Evolutionary conservation across 92 coral and sea anemone species (phyloP), one percentile per base, ranked within the genome.

Genomic region (Metridium senile): DNA sequence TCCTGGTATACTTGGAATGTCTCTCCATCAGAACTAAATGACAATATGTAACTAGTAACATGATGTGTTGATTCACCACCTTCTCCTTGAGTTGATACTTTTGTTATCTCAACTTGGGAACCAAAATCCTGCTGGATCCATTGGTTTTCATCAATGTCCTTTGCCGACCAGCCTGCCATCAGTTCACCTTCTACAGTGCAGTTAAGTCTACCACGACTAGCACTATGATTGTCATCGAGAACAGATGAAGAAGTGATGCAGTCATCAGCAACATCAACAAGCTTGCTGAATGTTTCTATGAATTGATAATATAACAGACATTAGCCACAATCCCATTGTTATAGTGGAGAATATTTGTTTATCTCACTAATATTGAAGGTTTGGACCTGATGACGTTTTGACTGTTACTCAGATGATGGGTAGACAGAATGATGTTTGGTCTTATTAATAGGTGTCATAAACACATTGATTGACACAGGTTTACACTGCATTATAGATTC

Each of bases 121-220:
- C 93, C 97, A 76, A 89, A 75, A 56, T 91, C 81, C 45, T 85
- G 83, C 79, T 91, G 91, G n/a, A 91, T 82, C 97, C 97, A 91
- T 78, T 91, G 93, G 59, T 83, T 82, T 47, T 91, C 97, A 23
- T 91, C 93, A 69, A 84, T 82, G 20, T 91, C 89, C 25, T 71
- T 69, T 20, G 97, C 90, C 74, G 87, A 82, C 97, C 97, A 91
- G 18, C 91, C 93, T 61, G 88, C 97, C 89, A 66, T 85, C 82
- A 74, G 78, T 31, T 91, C 97, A 22, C 84, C 97, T 23, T 89
- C 93, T 62, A 85, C 84, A 29, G 85, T 81, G 33, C 74, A 72
- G 72, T 91, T 91, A 20, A 91, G 82, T 49, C 91, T 89, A 27
- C 91, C 90, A 52, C 86, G 75, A 56, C 85, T 76, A 10, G 97